Evolutionary conservation across 1,140 invertebrate genomes (phyloP), one percentile per base, ranked within the genome.

Genomic region (Papilio polyxenes): DNA sequence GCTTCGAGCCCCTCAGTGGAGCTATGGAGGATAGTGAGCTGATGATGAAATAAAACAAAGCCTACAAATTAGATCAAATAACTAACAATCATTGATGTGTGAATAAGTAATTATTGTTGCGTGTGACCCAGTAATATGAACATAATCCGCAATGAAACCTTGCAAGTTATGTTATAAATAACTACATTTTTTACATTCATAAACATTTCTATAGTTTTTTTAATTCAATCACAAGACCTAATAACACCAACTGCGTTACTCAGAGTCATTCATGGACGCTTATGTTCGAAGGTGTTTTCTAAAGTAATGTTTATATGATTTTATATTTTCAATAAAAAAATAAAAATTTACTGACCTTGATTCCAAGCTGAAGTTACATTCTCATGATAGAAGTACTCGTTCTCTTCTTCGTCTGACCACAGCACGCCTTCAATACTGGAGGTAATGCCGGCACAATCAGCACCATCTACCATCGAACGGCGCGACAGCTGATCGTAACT

Each of bases 361-460:
- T 94, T 95, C 90, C 91, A 94, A 17, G 93, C 91, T 44, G 92
- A 88, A 11, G 93, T 92, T 40, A 94, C 91, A 75, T 95, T 94
- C 85, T 95, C 94, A 48, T 95, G 92, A 69, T 94, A 94, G 85
- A 95, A 93, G 82, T 95, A 95, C 76, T 94, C 94, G 74, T 89
- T 95, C 62, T 95, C 94, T 80, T 95, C 94, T 85, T 95, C 94
- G 89, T 95, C 94, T 13, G 94, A 95, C 94, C 94, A 95, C 80
- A 95, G 88, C 20, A 95, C 94, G 0, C 94, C 94, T 85, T 95
- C 94, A 69, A 95, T 95, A 83, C 94, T 95, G 10, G 94, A 95
- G n/a, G 92, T 95, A 53, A 94, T 91, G n/a, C 90, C 91, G 40
- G 89, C 90, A n/a, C 82, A 86, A 8, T 93, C 91, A 0, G 88